Base-by-base conservation (phyloP, 2,113 vertebrate genomes). In the Leucoraja erinaceus region DNA sequence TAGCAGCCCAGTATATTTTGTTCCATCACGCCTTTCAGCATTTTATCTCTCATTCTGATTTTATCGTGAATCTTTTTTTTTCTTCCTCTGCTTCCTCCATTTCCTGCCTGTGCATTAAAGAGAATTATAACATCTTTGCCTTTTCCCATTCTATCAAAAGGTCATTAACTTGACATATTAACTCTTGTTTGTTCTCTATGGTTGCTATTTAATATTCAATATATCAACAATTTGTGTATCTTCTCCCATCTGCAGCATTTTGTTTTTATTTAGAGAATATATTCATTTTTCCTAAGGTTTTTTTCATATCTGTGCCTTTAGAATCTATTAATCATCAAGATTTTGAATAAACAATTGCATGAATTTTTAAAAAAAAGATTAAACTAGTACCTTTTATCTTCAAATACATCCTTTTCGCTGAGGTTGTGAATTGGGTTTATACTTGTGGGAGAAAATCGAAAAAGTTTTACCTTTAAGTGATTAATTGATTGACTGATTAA, bases 401-500 rank as follows among this genome's bases (percentile, higher is more conserved):
- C 25, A 25, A 86, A 28, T 61, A 86, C 59, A 79, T 14, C 4
- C 54, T 86, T 11, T 5, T 61, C 56, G 14, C 3, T 12, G 12
- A n/a, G 28, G 54, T 86, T 86, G 56, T 86, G 56, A 8, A 61
- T 3, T 31, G 5, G 25, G 54, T 25, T 61, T 86, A 9, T 28
- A 5, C 61, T 28, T 86, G 2, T 6, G 22, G 56, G 81, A 47
- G 25, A 61, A 86, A 86, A 59, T 25, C 0, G 11, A 10, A 47
- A 47, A 86, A 5, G 56, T 25, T 12, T n/a, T 86, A 56, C 81
- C 56, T 86, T 28, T 86, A 86, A 86, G 14, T 61, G 54, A 86
- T 61, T 86, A 61, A 86, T 86, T 86, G 81, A 86, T 86, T 86
- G 81, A 86, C 81, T 86, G 81, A 86, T 61, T 86, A 86, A 86